Evolutionary conservation across 2,113 vertebrate species (phyloP).

Genomic region (Myrmophylax atrothorax): DNA sequence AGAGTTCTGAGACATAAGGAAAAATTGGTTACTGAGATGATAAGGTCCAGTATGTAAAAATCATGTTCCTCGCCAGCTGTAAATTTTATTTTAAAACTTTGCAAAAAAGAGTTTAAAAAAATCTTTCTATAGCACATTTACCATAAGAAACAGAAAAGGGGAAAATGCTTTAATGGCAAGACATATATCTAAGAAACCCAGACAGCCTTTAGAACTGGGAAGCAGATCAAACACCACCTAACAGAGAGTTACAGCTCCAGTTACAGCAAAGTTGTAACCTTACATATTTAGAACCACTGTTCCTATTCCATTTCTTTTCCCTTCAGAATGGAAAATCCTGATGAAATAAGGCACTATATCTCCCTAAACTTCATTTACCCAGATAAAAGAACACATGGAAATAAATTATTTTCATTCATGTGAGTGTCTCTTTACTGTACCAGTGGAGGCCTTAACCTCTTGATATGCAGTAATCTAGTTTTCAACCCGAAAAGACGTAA

Average conservation of each 20-base stretch:
- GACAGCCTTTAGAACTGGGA: neutral
- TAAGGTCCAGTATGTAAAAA: constrained; percentile 73
- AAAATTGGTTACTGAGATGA: constrained; percentile 77
- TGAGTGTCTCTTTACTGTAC: neutral
- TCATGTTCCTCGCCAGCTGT: constrained; percentile 28
- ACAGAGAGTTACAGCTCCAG: neutral
- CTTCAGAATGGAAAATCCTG: neutral
- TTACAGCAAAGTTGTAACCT: neutral
- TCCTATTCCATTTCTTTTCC: neutral
- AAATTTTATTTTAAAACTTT: constrained; percentile 37
- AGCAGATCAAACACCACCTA: neutral
- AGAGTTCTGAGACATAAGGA: constrained; percentile 79
- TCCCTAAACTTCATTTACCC: constrained; percentile 10
- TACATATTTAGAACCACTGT: neutral
- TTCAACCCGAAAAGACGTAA: neutral
- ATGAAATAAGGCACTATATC: neutral
- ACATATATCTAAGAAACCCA: neutral
- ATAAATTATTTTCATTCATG: neutral
- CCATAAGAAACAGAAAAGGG: neutral
- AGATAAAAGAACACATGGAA: neutral
- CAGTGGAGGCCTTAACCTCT: neutral
- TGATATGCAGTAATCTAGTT: neutral
- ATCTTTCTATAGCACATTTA: neutral
- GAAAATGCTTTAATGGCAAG: constrained; percentile 6
- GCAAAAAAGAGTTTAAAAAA: neutral